Percentiles rank a stretch among this genome's conserved stretches.
Conservation (phyloP, 1,140 invertebrate genomes). For the Zaprionus vittiger region DNA sequence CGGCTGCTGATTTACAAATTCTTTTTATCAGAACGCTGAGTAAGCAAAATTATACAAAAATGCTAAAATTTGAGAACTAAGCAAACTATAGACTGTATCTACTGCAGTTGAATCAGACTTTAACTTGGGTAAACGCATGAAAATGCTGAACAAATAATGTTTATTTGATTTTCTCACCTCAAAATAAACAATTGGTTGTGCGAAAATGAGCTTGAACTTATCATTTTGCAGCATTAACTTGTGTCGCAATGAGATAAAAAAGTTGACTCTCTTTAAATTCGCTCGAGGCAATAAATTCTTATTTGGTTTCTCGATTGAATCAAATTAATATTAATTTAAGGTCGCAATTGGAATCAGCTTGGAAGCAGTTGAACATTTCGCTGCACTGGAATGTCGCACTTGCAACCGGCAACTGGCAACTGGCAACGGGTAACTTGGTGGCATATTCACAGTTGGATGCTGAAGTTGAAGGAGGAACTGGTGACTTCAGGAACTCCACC, state of each 20-base stretch:
- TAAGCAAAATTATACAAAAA: too few relatives aligned
- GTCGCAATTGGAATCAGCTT: slow-evolving; percentile 2
- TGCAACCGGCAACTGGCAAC: not conserved
- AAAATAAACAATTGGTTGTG: not conserved
- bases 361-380: not conserved
- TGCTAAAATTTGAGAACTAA: too few relatives aligned
- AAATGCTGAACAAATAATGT: not conserved
- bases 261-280: not conserved
- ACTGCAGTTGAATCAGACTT: not conserved
- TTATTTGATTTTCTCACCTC: slow-evolving; percentile 2
- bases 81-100: too few relatives aligned
- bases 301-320: slow-evolving; percentile 26
- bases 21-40: too few relatives aligned
- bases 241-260: not conserved
- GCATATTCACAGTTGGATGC: slow-evolving; percentile 6
- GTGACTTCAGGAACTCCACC: not conserved
- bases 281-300: slow-evolving; percentile 49
- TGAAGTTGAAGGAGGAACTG: not conserved
- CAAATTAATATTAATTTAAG: slow-evolving; percentile 64
- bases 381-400: slow-evolving; percentile 13
- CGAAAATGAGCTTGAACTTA: not conserved
- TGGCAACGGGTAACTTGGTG: not conserved
- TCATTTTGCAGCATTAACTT: not conserved
- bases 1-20: too few relatives aligned
- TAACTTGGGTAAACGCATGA: not conserved